These are phyloP conservation scores for Magallana nippona DNA, from an alignment of 2,888 invertebrate genomes.

Conservation along the genomic window DNA sequence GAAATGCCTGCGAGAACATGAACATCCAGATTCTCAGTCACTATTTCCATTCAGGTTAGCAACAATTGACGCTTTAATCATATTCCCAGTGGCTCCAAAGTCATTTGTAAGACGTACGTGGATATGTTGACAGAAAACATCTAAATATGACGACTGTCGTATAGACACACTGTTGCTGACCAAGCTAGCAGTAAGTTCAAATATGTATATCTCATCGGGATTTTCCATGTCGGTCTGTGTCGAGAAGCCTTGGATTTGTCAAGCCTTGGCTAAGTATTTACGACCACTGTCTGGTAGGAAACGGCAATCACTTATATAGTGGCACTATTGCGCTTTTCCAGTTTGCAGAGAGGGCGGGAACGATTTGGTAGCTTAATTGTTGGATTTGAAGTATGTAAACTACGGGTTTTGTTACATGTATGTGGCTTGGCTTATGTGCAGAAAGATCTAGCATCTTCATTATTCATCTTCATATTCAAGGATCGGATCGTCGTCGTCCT, in stretches of 20 bases:
- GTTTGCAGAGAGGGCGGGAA: slow-evolving; percentile 40
- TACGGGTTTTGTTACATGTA: not conserved
- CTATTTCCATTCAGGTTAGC: slow-evolving; percentile 30
- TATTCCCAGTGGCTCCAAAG: slow-evolving; percentile 44
- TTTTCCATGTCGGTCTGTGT: not conserved
- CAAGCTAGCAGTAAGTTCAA: not conserved
- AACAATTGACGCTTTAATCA: slow-evolving; percentile 45
- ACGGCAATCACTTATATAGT: slow-evolving; percentile 50
- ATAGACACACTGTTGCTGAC: not conserved
- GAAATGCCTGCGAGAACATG: slow-evolving; percentile 58
- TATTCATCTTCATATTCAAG: not conserved
- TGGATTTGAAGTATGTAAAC: not conserved
- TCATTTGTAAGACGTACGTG: slow-evolving; percentile 29
- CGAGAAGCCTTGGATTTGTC: slow-evolving; percentile 2
- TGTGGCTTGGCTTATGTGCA: not conserved
- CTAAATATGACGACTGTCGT: slow-evolving; percentile 37
- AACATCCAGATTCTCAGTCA: slow-evolving; percentile 54
- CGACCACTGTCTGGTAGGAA: slow-evolving; percentile 51
- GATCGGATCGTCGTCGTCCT: not conserved
- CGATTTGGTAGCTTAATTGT: no score
- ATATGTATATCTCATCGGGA: not conserved
- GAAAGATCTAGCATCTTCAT: slow-evolving; percentile 41
- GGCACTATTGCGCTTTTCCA: slow-evolving; percentile 34
- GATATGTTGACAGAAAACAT: slow-evolving; percentile 16
- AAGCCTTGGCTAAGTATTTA: slow-evolving; percentile 40